Base-by-base conservation (phyloP, 2,797 vertebrate species). In the Poecilia wingei region DNA sequence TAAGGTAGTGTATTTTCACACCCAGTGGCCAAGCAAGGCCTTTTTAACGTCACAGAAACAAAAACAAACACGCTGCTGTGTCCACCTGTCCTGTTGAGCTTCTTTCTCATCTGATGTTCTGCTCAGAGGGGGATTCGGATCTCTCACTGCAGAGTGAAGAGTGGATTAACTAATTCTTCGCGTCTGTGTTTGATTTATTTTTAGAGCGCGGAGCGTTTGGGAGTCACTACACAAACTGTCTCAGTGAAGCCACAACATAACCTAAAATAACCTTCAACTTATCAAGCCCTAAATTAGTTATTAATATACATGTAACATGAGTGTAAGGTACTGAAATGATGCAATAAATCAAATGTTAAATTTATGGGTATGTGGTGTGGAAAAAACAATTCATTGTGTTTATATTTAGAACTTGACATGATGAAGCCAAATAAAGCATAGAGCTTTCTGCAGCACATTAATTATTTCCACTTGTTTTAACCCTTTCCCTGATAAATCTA, bases 161-260 rank as follows among this genome's bases (percentile, higher is more conserved):
- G 39, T 9, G 82, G 86, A 89, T 91, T 88, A 89, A 84, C 83
- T 76, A 31, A 84, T 89, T 92, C 84, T 79, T 88, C 75, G 83
- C 85, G 79, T 47, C 79, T 70, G 55, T 49, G 45, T 86, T 82
- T 49, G 75, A 61, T 81, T 86, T 91, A 87, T 88, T 91, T 93
- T 89, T 92, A 91, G 83, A 78, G 70, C 64, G 22, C 68, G 47
- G 61, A 82, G 51, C 59, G 79, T 77, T 78, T 86, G 14, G 53
- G 73, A 79, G 39, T 80, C 55, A 75, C 36, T 33, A 41, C 69
- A 70, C 47, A 75, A 8, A 72, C 46, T 79, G 71, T 72, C 51
- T 33, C 39, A 3, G 12, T 66, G 2, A 79, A 86, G 66, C 70
- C 39, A 45, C 3, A 31, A 69, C 57, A 47, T 84, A 6, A 69